Evolutionary conservation across 1,140 invertebrate genomes (phyloP), one percentile per base, ranked within the genome.

Genomic region (Meloidogyne floridensis): DNA sequence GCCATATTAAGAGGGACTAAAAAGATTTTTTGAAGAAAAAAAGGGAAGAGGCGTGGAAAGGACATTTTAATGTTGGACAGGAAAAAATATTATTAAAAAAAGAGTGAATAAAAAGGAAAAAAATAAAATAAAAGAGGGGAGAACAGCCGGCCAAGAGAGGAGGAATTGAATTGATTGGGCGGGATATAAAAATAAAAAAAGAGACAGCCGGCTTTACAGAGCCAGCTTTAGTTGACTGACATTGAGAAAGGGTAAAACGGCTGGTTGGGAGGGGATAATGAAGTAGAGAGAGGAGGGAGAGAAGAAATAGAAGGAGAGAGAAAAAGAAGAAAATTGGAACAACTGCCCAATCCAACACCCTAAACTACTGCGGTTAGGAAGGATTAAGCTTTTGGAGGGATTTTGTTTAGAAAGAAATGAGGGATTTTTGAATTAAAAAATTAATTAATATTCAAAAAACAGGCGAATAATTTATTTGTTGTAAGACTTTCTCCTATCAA

Each of bases 201-300:
- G n/a, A 73, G 4, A 73, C 13, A 73, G 51, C 13, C 42, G 32
- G 32, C 32, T 32, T 32, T 32, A 32, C 32, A 32, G 32, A 32
- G 32, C 32, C 32, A 73, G 51, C 42, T 18, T 42, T 42, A 13
- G 42, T 42, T 73, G 72, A 18, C 11, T 15, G 72, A 73, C 42
- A 73, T 73, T 73, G 72, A 73, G 51, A 18, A 73, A 73, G n/a
- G 51, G 11, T 42, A 73, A 18, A 18, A 73, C 11, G 51, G n/a
- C 11, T 13, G 72, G n/a, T 15, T 32, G 15, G 72, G 72, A 15
- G 72, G 32, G 32, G 32, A 32, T 32, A 32, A 32, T 32, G 32
- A 32, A 32, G 32, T 32, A 73, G 72, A 73, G 72, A 13, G n/a
- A 1, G n/a, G 15, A 51, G 10, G n/a, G 51, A n/a, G n/a, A 47